Percentiles rank a stretch among this genome's conserved stretches.
phyloP scores from a whole-genome alignment of 2,888 invertebrate species.

The Minunthozetes semirufus region DNA sequence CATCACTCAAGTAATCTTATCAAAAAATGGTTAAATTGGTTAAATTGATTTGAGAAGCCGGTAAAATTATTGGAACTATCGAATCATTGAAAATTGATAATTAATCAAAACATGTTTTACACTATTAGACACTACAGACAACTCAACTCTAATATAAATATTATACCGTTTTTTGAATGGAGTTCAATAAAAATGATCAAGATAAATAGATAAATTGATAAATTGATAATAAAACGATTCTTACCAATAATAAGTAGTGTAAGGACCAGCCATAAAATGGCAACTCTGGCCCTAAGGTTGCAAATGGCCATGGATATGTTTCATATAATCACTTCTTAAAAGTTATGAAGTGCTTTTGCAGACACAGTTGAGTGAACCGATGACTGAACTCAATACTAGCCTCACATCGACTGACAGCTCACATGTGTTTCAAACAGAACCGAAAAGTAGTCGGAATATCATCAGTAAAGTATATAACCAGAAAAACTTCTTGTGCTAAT shows the following conservation, averaged over 20 bases:
- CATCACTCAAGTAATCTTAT: no score
- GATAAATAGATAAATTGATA: no score
- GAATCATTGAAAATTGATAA: no score
- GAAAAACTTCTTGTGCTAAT: background rate
- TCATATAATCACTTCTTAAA: background rate
- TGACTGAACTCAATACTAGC: background rate
- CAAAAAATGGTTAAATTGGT: no score
- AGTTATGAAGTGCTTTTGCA: background rate
- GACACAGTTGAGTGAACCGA: background rate
- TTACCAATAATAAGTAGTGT: constrained; percentile 1
- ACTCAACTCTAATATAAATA: no score
- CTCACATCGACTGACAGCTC: constrained; percentile 16
- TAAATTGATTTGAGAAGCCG: no score
- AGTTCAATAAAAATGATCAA: no score
- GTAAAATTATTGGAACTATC: no score
- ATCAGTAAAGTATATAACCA: background rate
- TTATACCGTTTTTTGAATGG: no score
- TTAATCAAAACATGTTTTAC: no score
- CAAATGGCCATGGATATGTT: constrained; percentile 3
- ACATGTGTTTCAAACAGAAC: background rate
- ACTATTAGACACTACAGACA: no score
- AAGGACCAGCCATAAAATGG: constrained; percentile 8
- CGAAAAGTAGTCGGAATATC: background rate
- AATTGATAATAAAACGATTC: background rate
- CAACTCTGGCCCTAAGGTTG: background rate